A percentile compares a stretch with the other conserved stretches of the same genome.
Evolutionary conservation across 2,797 vertebrate species (phyloP).

Genomic region (Passerculus sandwichensis): DNA sequence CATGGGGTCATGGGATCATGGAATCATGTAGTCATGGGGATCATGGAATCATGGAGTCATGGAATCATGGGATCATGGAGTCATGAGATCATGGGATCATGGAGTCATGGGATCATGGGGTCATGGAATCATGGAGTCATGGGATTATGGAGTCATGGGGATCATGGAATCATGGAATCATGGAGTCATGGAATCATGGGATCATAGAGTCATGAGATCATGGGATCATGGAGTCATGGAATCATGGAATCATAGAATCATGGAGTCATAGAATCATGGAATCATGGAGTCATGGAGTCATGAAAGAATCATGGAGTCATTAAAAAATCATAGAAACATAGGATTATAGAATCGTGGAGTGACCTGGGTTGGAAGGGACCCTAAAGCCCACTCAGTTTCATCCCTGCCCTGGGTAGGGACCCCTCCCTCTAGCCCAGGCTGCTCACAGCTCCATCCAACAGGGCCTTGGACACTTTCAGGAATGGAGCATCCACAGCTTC

Average conservation of each 20-base stretch:
- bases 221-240: too few relatives aligned
- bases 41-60: rapidly evolving
- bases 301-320: rapidly evolving
- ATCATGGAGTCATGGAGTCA: rapidly evolving
- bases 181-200: rapidly evolving
- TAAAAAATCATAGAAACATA: not conserved
- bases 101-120: rapidly evolving
- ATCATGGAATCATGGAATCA: rapidly evolving
- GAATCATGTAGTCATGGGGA: too few relatives aligned
- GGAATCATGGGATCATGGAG: rapidly evolving
- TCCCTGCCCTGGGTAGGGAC: not conserved
- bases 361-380: not conserved
- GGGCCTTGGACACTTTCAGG: not conserved
- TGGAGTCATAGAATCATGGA: too few relatives aligned
- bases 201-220: rapidly evolving
- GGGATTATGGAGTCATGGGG: rapidly evolving
- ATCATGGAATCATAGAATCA: too few relatives aligned
- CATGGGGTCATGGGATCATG: rapidly evolving
- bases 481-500: not conserved
- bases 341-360: not conserved
- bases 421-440: not conserved
- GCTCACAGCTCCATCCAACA: not conserved
- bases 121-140: rapidly evolving
- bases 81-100: rapidly evolving
- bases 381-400: too few relatives aligned